phyloP scores from a whole-genome alignment of 2,888 invertebrate species.

The Maniola hyperantus region DNA sequence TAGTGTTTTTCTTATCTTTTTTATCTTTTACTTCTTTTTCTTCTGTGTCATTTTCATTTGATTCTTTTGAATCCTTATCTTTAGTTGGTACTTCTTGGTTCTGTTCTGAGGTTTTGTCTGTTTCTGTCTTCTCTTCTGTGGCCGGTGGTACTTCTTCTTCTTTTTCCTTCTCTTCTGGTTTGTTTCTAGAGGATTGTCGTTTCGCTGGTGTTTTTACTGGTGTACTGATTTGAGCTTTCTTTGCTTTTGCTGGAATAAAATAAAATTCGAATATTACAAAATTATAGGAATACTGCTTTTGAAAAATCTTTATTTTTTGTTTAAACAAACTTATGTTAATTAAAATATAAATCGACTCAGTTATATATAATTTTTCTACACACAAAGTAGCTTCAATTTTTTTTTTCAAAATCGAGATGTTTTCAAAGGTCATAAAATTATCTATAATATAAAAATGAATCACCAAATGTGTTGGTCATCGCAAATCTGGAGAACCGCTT shows the following conservation, averaged over 20 bases:
- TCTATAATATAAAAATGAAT: too few relatives aligned
- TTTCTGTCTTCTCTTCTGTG: constrained; percentile 32
- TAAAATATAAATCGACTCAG: too few relatives aligned
- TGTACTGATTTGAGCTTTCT: constrained; percentile 56
- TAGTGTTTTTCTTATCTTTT: constrained; percentile 25
- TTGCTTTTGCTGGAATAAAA: constrained; percentile 47
- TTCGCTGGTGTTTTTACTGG: constrained; percentile 55
- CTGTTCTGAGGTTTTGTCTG: constrained; percentile 24
- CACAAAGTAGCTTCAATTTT: too few relatives aligned
- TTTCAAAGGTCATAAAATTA: too few relatives aligned
- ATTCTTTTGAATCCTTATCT: constrained; percentile 27
- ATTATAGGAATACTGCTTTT: too few relatives aligned
- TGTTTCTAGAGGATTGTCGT: constrained; percentile 64
- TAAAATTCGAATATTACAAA: background rate
- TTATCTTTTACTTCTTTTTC: constrained; percentile 28
- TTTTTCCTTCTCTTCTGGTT: constrained; percentile 40
- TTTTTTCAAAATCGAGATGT: too few relatives aligned
- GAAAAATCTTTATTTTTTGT: too few relatives aligned
- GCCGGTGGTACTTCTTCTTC: constrained; percentile 34
- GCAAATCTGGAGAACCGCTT: too few relatives aligned
- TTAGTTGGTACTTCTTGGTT: constrained; percentile 34
- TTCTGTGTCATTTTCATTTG: constrained; percentile 22
- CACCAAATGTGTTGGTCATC: too few relatives aligned
- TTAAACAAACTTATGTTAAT: background rate
- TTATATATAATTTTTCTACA: too few relatives aligned